Conservation (phyloP, 2,888 invertebrate genomes). For the Tenthredo mesomela region DNA sequence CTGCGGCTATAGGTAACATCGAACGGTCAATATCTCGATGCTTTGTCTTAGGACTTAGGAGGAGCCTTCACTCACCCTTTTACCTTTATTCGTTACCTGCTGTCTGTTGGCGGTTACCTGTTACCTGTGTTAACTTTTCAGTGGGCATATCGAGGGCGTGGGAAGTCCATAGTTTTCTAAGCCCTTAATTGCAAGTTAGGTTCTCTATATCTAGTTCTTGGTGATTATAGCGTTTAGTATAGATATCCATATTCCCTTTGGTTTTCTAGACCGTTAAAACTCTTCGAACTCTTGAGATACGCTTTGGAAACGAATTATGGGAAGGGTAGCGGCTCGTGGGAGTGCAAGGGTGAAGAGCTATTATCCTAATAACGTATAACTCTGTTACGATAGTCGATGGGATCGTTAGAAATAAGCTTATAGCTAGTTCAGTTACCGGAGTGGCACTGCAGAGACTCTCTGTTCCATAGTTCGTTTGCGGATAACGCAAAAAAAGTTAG, state of each 20-base stretch:
- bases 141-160: constrained; percentile 57
- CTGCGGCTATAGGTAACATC: not conserved
- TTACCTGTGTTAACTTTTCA: constrained; percentile 24
- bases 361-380: constrained; percentile 42
- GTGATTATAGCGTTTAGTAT: constrained; percentile 60
- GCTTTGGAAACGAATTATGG: constrained; percentile 30
- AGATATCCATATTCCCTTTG: constrained; percentile 56
- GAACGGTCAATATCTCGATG: constrained; percentile 49
- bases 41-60: constrained; percentile 47
- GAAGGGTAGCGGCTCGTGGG: constrained; percentile 39
- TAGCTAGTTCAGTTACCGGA: not conserved
- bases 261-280: constrained; percentile 42
- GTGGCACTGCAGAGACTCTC: not conserved
- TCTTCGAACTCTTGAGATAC: not conserved
- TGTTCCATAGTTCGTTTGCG: not conserved
- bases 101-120: constrained; percentile 17
- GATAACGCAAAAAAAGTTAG: not conserved
- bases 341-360: constrained; percentile 45
- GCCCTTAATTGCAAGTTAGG: constrained; percentile 70
- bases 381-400: constrained; percentile 34
- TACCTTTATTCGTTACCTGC: constrained; percentile 27
- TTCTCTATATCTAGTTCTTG: constrained; percentile 56
- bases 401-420: constrained; percentile 10
- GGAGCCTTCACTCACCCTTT: constrained; percentile 43
- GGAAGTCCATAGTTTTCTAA: constrained; percentile 63